Conservation (phyloP, 1,140 invertebrate species). For the Pogonomyrmex barbatus region DNA sequence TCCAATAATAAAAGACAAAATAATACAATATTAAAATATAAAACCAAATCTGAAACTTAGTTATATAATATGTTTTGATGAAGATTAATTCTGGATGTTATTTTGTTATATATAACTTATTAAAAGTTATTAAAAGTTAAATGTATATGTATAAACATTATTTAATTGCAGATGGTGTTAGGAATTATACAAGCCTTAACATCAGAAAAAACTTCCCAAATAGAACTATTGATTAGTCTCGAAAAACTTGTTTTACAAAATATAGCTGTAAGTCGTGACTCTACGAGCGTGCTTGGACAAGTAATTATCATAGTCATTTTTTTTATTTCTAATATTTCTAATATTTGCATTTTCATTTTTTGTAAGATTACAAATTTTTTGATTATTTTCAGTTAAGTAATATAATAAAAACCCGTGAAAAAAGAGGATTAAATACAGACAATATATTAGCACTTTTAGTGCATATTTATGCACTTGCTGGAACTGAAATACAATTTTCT, state of each 20-base stretch:
- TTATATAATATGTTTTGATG: neutral
- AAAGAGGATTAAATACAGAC: conserved; percentile 87
- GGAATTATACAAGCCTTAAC: conserved; percentile 88
- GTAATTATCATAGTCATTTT: conserved; percentile 77
- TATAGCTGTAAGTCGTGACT: conserved; percentile 87
- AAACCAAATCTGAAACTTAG: neutral
- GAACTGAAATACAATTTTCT: conserved; percentile 87
- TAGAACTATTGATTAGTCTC: conserved; percentile 87
- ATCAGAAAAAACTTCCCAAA: conserved; percentile 86
- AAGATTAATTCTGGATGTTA: conserved; percentile 38
- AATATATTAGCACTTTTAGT: conserved; percentile 88
- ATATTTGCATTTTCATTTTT: neutral
- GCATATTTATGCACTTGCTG: conserved; percentile 88
- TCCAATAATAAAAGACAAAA: neutral
- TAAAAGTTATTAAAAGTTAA: neutral
- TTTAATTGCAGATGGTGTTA: conserved; percentile 86
- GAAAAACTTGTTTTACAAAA: conserved; percentile 88
- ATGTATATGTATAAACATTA: conserved; percentile 77
- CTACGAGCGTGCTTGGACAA: conserved; percentile 88
- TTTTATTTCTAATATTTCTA: conserved; percentile 19
- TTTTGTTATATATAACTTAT: neutral
- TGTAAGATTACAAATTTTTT: conserved; percentile 31
- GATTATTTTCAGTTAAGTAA: conserved; percentile 86
- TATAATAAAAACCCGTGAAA: conserved; percentile 87
- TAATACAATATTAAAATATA: too few relatives aligned